Evolutionary conservation across 2,888 invertebrate species (phyloP).

Genomic region (Tetropium fuscum): DNA sequence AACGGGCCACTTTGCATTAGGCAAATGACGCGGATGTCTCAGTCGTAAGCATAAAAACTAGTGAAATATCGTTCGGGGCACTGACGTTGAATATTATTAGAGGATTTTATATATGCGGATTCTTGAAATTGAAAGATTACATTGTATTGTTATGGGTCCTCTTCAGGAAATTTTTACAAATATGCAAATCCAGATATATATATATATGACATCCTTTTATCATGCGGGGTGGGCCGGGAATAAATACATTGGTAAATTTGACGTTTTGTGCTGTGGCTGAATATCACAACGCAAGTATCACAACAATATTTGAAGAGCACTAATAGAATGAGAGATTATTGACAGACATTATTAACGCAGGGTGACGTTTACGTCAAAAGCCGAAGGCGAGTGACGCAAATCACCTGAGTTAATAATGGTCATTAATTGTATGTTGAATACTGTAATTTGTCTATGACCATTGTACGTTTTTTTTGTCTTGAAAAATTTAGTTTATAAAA

Average conservation of each 20-base stretch:
- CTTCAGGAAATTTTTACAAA: conserved; percentile 45
- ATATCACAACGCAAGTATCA: too few species aligned
- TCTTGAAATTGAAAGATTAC: conserved; percentile 63
- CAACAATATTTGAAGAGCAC: too few species aligned
- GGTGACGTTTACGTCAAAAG: too few species aligned
- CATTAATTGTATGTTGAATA: too few species aligned
- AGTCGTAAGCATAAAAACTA: conserved; percentile 58
- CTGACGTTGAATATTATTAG: conserved; percentile 62
- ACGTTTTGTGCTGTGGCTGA: too few species aligned
- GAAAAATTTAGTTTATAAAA: too few species aligned
- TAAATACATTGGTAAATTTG: conserved; percentile 46
- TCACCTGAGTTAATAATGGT: too few species aligned
- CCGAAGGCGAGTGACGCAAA: too few species aligned
- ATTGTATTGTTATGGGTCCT: conserved; percentile 59
- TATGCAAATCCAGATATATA: conserved; percentile 47
- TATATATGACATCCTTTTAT: conserved; percentile 44
- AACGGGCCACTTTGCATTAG: conserved; percentile 63
- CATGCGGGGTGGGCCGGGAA: conserved; percentile 39
- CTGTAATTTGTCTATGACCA: too few species aligned
- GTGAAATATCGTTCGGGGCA: conserved; percentile 57
- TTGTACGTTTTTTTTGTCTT: too few species aligned
- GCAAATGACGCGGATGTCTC: conserved; percentile 62
- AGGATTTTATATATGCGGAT: conserved; percentile 58
- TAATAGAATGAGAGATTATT: too few species aligned
- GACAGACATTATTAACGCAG: too few species aligned